Evolutionary conservation across 2,113 vertebrate genomes (phyloP).

Genomic region (Antigone vipio): DNA sequence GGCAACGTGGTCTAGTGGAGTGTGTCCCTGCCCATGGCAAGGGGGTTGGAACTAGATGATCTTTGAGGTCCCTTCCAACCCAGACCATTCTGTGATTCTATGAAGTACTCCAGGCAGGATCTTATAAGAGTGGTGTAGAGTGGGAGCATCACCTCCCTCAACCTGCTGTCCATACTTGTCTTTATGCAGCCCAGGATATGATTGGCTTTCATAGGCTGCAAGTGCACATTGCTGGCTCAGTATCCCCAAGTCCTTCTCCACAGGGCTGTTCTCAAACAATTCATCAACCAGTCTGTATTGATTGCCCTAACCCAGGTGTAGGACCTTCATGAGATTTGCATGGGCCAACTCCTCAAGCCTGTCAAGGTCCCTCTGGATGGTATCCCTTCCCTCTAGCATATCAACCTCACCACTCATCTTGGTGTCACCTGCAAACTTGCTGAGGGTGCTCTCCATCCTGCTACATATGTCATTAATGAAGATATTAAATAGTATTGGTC

Average conservation of each 20-base stretch:
- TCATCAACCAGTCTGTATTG: background rate
- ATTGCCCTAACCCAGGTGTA: background rate
- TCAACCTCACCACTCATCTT: background rate
- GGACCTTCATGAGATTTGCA: background rate
- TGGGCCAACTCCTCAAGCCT: background rate
- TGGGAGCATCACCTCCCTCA: background rate
- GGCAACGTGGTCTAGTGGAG: no score
- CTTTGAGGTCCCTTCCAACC: no score
- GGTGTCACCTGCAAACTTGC: background rate
- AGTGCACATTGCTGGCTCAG: accelerated
- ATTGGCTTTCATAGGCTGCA: background rate
- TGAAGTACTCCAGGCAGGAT: background rate
- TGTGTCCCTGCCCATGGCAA: no score
- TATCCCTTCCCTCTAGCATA: background rate
- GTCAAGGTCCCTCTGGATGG: background rate
- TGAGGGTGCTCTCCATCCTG: background rate
- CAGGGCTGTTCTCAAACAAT: background rate
- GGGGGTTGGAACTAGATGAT: no score
- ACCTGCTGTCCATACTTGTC: background rate
- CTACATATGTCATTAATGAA: background rate
- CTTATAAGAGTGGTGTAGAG: background rate
- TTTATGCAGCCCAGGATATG: background rate
- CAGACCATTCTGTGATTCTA: no score
- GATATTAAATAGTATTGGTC: background rate
- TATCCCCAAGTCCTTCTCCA: background rate